Evolutionary conservation across 1,140 invertebrate genomes (phyloP), one percentile per base, ranked within the genome.

Genomic region (Rhysida immarginata): DNA sequence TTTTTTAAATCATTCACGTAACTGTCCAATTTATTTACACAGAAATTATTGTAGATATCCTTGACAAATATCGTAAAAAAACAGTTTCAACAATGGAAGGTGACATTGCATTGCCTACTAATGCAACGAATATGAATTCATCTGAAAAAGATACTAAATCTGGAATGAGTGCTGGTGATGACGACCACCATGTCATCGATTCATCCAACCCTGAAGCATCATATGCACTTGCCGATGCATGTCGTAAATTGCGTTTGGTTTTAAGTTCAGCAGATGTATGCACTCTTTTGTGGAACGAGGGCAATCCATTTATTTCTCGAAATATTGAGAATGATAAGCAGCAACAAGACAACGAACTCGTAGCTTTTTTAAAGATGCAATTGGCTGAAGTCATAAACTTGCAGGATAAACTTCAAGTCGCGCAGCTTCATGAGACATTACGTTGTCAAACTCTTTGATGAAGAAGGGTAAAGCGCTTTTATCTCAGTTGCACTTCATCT

Each of bases 171-270:
- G n/a, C n/a, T n/a, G n/a, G n/a, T n/a, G 69, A 75, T 58, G 72
- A 78, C 49, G 78, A 80, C 29, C 68, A 74, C 25, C 73, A 77
- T 16, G 68, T 74, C 25, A 80, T 81, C 56, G 81, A 84, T 68
- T 74, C 76, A 1, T 72, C 72, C 44, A 81, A 81, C 59, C 64
- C 83, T 1, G 80, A 83, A 60, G 62, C 66, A 3, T 76, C 75
- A 1, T 82, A 74, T 51, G 76, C 81, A 23, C 93, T 94, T 66
- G 72, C 78, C 51, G 87, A 90, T 71, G 87, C 93, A 27, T 96
- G 96, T 70, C 81, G 87, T 58, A 96, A 96, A 68, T 74, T 99
- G 35, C 77, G 94, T 42, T 78, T 89, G 56, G 93, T 97, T 26
- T 75, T 99, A 2, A 91, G 89, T 58, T 86, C 82, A 55, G 81